Evolutionary conservation across 2,113 vertebrate genomes (phyloP), one percentile per base, ranked within the genome.

Genomic region (Sinosuthora webbiana): DNA sequence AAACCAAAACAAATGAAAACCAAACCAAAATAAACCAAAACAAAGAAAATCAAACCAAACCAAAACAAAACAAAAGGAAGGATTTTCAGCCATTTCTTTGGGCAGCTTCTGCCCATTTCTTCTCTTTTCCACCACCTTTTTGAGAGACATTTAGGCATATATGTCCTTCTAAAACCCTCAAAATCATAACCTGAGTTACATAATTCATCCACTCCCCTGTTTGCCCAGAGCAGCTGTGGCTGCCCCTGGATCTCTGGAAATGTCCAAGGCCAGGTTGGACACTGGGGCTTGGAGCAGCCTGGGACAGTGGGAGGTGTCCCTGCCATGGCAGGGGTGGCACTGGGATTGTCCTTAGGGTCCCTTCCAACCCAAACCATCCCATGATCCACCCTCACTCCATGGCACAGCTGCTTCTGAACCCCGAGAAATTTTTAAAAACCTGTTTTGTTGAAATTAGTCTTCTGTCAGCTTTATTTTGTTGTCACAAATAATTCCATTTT

Each of bases 401-500:
- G 14, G 31, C 74, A 85, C 33, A 77, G 33, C 50, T 80, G 59
- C 22, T 81, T 31, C 82, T 76, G 39, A 55, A 44, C 33, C 33
- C 45, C 0, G 0, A 33, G 0, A 11, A 27, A 16, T 21, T 76
- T 74, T 68, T 44, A 30, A 88, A 88, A 86, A 65, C 3, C 30
- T 13, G 20, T 35, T 90, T 74, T 55, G 15, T 15, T 47, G 83
- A 68, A 95, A 95, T 95, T 78, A 93, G 63, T 73, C 59, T 69
- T 90, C 75, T 47, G 19, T 35, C 79, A 70, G 68, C 79, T 86
- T 92, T 77, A 22, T 39, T 63, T 6, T n/a, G 22, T 44, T 69
- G 71, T 63, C 77, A 62, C 44, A 79, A 81, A 31, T 81, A 92
- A 92, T 92, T 92, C 90, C 64, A 62, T 93, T 90, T 93, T 94